Percentiles rank a stretch among this genome's conserved stretches.
phyloP scores from a whole-genome alignment of 2,888 invertebrate species.

The Merodon equestris region DNA sequence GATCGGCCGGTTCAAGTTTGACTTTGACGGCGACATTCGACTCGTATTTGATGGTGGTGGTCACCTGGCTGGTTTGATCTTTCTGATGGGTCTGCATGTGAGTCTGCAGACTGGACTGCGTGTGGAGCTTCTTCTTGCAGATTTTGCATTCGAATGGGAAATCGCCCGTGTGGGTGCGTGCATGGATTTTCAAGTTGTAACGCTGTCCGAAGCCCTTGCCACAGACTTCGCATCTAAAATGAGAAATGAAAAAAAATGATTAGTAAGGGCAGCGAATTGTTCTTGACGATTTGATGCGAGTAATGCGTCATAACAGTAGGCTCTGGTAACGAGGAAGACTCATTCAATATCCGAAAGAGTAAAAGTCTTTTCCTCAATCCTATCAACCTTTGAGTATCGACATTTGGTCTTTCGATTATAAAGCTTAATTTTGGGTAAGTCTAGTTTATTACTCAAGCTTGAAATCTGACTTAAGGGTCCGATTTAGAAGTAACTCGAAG shows the following conservation, averaged over 20 bases:
- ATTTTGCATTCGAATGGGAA: constrained; percentile 78
- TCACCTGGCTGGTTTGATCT: constrained; percentile 74
- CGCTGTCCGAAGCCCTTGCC: constrained; percentile 79
- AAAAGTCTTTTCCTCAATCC: no score
- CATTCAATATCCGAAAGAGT: no score
- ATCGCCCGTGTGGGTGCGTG: constrained; percentile 78
- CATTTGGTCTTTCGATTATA: no score
- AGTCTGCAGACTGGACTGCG: constrained; percentile 77
- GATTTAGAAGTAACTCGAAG: no score
- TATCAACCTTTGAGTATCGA: no score
- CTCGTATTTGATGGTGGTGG: constrained; percentile 71
- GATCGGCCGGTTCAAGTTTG: constrained; percentile 48
- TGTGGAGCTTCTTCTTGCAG: constrained; percentile 78
- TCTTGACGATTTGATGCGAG: no score
- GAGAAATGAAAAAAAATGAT: no score
- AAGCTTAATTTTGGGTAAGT: no score
- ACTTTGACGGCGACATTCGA: constrained; percentile 64
- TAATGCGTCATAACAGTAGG: no score
- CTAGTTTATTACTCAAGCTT: no score
- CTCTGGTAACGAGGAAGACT: no score
- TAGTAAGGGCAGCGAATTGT: background rate
- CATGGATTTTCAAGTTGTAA: constrained; percentile 78
- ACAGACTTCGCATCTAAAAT: constrained; percentile 77
- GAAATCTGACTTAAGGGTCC: no score
- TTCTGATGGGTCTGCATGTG: constrained; percentile 78